phyloP scores from a whole-genome alignment of 2,888 invertebrate genomes.

The Megalurothrips usitatus region DNA sequence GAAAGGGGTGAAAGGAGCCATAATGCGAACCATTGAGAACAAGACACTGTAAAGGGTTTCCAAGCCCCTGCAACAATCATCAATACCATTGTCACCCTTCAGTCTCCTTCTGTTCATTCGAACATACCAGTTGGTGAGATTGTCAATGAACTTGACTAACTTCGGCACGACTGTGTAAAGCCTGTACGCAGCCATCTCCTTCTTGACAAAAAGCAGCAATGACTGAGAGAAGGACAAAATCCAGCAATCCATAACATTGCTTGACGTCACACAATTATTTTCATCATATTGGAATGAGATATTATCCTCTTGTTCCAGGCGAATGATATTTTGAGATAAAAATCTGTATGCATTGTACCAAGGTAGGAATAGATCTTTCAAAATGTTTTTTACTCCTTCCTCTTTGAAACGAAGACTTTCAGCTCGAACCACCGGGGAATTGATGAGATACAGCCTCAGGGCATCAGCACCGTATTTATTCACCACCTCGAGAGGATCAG shows the following conservation, averaged over 20 bases:
- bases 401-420: conserved; percentile 96
- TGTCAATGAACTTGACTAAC: conserved; percentile 92
- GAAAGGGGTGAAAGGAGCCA: conserved; percentile 98
- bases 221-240: conserved; percentile 95
- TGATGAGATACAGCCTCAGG: conserved; percentile 88
- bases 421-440: conserved; percentile 96
- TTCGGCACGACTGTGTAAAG: conserved; percentile 93
- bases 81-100: conserved; percentile 80
- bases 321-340: conserved; percentile 86
- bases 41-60: conserved; percentile 85
- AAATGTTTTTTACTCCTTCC: conserved; percentile 91
- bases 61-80: conserved; percentile 78
- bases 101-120: conserved; percentile 91
- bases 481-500: conserved; percentile 89
- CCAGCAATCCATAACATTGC: conserved; percentile 95
- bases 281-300: conserved; percentile 44
- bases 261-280: conserved; percentile 44
- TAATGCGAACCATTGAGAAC: conserved; percentile 81
- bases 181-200: conserved; percentile 92
- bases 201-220: conserved; percentile 76
- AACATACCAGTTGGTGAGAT: conserved; percentile 98
- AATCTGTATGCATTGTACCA: conserved; percentile 95
- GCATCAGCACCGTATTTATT: conserved; percentile 96
- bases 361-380: conserved; percentile 96
- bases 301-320: conserved; percentile 55